phyloP scores from a whole-genome alignment of 2,113 vertebrate genomes.

The Pelecanus crispus region DNA sequence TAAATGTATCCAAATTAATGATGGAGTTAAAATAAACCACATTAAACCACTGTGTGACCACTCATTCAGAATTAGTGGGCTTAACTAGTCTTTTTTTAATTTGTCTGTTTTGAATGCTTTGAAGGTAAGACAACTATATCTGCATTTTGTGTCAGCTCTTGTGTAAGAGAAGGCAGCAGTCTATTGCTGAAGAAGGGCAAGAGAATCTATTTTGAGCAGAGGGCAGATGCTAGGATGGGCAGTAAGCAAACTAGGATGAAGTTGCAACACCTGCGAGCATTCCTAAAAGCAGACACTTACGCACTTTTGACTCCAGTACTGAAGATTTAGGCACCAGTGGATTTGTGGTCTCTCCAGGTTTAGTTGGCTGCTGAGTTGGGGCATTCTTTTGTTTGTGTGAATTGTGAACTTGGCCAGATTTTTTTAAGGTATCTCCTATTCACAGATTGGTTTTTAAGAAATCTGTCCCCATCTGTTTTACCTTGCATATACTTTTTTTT shows the following conservation, averaged over 20 bases:
- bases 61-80: background rate
- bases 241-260: background rate
- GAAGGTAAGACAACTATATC: background rate
- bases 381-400: background rate
- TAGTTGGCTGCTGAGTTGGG: background rate
- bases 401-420: background rate
- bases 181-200: background rate
- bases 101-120: background rate
- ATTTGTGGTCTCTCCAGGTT: background rate
- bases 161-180: background rate
- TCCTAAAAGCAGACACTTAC: background rate
- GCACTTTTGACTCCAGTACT: background rate
- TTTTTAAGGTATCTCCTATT: background rate
- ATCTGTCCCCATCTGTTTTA: background rate
- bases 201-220: background rate
- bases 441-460: background rate
- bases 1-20: background rate
- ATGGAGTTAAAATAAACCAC: background rate
- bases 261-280: rapidly evolving
- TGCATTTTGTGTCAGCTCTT: background rate
- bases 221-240: background rate
- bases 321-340: background rate
- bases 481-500: background rate
- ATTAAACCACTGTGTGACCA: background rate
- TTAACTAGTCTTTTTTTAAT: background rate